A percentile compares a stretch with the other conserved stretches of the same genome.
phyloP scores from a whole-genome alignment of 2,113 vertebrate species.

The Plecotus auritus region DNA sequence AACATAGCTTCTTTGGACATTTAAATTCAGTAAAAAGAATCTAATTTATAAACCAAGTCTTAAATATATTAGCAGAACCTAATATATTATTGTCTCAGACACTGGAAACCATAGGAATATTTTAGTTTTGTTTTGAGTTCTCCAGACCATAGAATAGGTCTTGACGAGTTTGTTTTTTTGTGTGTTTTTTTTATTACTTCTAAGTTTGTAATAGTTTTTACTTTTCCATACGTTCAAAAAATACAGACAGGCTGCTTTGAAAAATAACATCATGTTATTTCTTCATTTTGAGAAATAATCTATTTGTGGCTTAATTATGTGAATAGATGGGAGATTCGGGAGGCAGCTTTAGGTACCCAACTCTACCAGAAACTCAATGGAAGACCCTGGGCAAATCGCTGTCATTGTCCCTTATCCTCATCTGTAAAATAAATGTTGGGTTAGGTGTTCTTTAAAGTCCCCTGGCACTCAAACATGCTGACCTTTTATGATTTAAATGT shows the following conservation, averaged over 20 bases:
- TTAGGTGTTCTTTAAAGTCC: neutral
- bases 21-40: neutral
- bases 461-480: neutral
- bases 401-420: neutral
- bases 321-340: neutral
- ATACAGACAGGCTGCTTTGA: neutral
- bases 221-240: neutral
- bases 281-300: neutral
- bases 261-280: neutral
- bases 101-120: neutral
- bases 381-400: neutral
- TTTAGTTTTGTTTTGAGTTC: neutral
- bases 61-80: neutral
- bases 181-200: neutral
- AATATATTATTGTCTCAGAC: neutral
- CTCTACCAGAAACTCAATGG: neutral
- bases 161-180: neutral
- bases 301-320: neutral
- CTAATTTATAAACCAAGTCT: neutral
- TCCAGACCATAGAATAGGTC: neutral
- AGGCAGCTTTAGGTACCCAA: neutral
- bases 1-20: neutral
- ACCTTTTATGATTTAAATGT: neutral
- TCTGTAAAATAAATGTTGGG: neutral
- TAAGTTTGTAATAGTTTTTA: constrained; percentile 1